Percentiles rank a stretch among this genome's conserved stretches.
Conservation (phyloP, 2,797 vertebrate genomes). For the Orestias chungarensis region DNA sequence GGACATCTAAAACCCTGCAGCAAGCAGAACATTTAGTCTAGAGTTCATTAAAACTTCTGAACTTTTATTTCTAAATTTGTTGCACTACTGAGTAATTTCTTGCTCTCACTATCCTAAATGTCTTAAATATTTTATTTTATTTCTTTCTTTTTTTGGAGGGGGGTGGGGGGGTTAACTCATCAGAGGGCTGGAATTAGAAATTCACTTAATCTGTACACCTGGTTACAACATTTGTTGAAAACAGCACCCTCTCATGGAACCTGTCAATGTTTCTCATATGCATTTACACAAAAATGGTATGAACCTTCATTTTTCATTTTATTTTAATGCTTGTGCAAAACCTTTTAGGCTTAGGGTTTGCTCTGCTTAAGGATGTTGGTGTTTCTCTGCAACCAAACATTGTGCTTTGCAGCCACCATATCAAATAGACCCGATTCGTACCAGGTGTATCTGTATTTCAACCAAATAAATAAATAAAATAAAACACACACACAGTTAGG, state of each 20-base stretch:
- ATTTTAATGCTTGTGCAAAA: background rate
- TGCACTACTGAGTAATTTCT: background rate
- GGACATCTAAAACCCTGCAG: background rate
- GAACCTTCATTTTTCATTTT: no score
- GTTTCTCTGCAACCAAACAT: background rate
- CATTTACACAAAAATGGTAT: no score
- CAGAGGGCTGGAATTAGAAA: background rate
- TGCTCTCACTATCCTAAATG: background rate
- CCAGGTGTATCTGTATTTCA: background rate
- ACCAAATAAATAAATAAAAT: no score
- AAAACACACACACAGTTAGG: no score
- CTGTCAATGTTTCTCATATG: background rate
- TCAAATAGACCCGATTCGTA: background rate
- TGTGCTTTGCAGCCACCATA: background rate
- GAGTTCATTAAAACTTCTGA: background rate
- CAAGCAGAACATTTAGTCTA: background rate
- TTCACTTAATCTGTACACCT: background rate
- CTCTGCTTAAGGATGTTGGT: background rate
- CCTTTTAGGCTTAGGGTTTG: no score
- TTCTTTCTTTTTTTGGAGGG: no score
- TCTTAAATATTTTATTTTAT: no score
- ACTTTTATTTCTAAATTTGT: constrained; percentile 20
- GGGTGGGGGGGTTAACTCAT: no score
- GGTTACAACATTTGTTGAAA: constrained; percentile 13
- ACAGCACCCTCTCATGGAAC: constrained; percentile 51